Percentiles rank a stretch among this genome's conserved stretches.
phyloP scores from a whole-genome alignment of 2,797 vertebrate genomes.

The Acanthiza pusilla region DNA sequence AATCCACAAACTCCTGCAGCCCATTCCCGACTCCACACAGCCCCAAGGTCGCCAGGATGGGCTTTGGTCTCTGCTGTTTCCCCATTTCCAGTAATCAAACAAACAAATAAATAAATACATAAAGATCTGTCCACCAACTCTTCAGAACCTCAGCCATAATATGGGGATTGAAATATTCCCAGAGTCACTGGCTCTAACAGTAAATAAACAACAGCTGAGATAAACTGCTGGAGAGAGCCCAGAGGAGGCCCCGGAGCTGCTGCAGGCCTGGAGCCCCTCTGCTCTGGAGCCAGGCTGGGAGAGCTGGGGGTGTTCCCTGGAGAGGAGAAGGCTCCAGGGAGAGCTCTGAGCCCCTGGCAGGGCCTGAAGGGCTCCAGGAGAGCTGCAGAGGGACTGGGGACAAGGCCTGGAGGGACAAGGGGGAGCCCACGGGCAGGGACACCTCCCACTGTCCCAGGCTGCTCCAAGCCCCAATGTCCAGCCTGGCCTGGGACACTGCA shows the following conservation, averaged over 20 bases:
- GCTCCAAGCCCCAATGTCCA: not conserved
- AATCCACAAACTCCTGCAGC: not conserved
- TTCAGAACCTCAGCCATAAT: accelerated
- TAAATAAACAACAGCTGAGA: not conserved
- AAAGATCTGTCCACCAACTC: not conserved
- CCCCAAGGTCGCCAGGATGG: accelerated
- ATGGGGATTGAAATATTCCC: not conserved
- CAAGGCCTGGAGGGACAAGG: accelerated
- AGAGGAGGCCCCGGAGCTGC: not conserved
- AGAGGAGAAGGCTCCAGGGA: not conserved
- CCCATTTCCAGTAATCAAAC: not conserved
- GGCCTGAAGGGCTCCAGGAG: not conserved
- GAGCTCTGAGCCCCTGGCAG: not conserved
- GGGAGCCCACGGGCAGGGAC: not conserved
- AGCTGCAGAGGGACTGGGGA: not conserved
- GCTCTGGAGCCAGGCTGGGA: not conserved
- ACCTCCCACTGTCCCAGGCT: not conserved
- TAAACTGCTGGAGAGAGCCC: not conserved
- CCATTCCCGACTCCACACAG: not conserved
- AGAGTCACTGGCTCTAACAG: not conserved
- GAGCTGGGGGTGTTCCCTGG: not conserved
- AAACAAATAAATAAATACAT: not conserved
- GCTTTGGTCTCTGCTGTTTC: not conserved
- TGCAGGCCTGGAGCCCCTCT: not conserved
- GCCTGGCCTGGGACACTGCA: not conserved